Evolutionary conservation across 2,113 vertebrate genomes (phyloP).

Genomic region (Pycnonotus jocosus): DNA sequence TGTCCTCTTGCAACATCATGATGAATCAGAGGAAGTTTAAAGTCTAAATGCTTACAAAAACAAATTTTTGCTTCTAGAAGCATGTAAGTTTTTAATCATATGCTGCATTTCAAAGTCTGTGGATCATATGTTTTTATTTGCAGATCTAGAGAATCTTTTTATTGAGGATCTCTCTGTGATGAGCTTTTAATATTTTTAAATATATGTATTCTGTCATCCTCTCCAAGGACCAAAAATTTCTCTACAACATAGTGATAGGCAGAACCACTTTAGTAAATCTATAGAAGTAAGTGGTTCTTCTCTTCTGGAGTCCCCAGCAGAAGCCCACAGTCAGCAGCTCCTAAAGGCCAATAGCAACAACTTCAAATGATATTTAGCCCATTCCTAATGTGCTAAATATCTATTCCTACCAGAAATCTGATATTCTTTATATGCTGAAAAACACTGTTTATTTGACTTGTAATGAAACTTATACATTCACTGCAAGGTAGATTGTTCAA

Average conservation of each 20-base stretch:
- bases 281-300: not conserved
- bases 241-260: rapidly evolving
- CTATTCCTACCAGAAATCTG: not conserved
- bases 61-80: not conserved
- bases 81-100: not conserved
- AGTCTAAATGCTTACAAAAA: not conserved
- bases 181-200: not conserved
- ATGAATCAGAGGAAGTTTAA: not conserved
- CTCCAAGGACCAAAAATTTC: not conserved
- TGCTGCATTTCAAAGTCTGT: not conserved
- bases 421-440: not conserved
- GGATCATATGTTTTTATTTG: not conserved
- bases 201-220: not conserved
- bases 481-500: not conserved
- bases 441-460: not conserved
- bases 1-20: not conserved
- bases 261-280: not conserved
- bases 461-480: not conserved
- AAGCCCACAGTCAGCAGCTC: not conserved
- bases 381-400: no score
- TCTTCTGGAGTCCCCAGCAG: not conserved
- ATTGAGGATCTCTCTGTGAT: not conserved
- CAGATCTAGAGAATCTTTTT: not conserved
- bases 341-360: not conserved
- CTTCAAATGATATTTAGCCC: not conserved